Percentiles rank a stretch among this genome's conserved stretches.
Evolutionary conservation across 2,888 invertebrate species (phyloP).

Genomic region (Sesia bembeciformis): DNA sequence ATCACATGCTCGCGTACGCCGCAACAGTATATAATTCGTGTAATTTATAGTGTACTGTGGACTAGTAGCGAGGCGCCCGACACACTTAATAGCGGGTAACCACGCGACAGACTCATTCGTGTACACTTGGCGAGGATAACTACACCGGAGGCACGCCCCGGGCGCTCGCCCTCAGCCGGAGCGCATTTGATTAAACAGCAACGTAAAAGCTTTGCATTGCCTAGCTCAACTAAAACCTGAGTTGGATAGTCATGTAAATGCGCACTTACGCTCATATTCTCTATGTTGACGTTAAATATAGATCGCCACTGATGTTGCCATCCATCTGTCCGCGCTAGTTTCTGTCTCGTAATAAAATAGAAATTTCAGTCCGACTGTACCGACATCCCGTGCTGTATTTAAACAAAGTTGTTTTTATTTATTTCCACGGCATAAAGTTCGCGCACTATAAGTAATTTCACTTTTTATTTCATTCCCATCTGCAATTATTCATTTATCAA

Average conservation of each 20-base stretch:
- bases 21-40: constrained; percentile 65
- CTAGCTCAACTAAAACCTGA: not conserved
- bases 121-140: constrained; percentile 9
- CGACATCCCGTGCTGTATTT: constrained; percentile 25
- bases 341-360: too few species aligned
- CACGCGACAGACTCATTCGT: constrained; percentile 63
- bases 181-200: constrained; percentile 37
- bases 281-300: not conserved
- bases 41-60: constrained; percentile 58
- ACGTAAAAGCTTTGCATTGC: constrained; percentile 26
- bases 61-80: constrained; percentile 53
- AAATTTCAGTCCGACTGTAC: constrained; percentile 19
- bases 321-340: not conserved
- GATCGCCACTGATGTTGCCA: not conserved
- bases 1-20: constrained; percentile 56
- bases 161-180: constrained; percentile 17
- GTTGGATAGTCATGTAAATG: not conserved
- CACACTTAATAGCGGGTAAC: constrained; percentile 61
- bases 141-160: constrained; percentile 17
- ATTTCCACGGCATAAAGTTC: constrained; percentile 37
- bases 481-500: constrained; percentile 51
- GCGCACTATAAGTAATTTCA: constrained; percentile 29
- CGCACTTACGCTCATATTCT: not conserved
- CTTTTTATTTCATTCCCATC: constrained; percentile 11
- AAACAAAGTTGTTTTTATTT: constrained; percentile 36